A percentile compares a stretch with the other conserved stretches of the same genome.
Conservation (phyloP, 2,113 vertebrate species). For the Zosterops hypoxanthus region DNA sequence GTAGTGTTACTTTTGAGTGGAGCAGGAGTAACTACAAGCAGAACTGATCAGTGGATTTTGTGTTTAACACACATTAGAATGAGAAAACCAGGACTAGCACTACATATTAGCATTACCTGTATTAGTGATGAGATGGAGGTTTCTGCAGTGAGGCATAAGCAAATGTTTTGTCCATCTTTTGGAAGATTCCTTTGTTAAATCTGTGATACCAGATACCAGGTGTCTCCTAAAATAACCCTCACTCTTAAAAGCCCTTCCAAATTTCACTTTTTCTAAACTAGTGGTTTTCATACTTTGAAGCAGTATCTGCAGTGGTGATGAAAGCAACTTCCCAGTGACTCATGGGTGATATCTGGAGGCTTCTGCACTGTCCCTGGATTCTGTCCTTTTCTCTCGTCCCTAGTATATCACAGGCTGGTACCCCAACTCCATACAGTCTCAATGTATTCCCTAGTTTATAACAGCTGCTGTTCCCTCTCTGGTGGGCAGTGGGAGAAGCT, state of each 20-base stretch:
- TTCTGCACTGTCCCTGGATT: not conserved
- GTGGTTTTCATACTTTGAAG: not conserved
- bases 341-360: not conserved
- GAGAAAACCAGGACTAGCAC: not conserved
- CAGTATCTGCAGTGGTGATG: not conserved
- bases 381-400: not conserved
- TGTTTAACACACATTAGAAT: not conserved
- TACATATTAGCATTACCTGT: not conserved
- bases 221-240: not conserved
- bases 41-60: not conserved
- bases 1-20: not conserved
- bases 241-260: not conserved
- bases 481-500: not conserved
- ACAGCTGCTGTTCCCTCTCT: not conserved
- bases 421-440: not conserved
- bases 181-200: not conserved
- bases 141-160: not conserved
- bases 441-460: fast-evolving
- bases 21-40: not conserved
- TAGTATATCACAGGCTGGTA: not conserved
- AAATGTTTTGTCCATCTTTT: not conserved
- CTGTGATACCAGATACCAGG: fast-evolving
- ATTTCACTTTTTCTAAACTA: not conserved
- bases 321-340: not conserved
- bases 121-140: not conserved